phyloP scores from a whole-genome alignment of 2,888 invertebrate genomes.

The Drosophila cracens region DNA sequence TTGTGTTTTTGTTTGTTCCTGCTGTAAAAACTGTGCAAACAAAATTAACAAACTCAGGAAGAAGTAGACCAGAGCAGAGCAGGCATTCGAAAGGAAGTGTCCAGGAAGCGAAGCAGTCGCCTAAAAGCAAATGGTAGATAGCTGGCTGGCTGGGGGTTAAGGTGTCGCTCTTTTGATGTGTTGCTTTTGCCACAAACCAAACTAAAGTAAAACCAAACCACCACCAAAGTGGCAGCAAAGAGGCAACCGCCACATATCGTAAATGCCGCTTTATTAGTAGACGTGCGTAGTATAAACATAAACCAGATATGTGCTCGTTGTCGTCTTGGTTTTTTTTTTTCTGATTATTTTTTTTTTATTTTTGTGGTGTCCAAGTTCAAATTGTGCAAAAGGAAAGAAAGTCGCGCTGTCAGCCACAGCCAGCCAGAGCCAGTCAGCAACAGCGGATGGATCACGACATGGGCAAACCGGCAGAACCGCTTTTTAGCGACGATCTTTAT shows the following conservation, averaged over 20 bases:
- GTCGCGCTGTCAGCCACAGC: slow-evolving; percentile 31
- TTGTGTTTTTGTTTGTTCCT: slow-evolving; percentile 71
- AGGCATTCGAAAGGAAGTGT: slow-evolving; percentile 49
- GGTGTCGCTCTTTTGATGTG: slow-evolving; percentile 19
- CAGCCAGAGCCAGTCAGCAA: slow-evolving; percentile 7
- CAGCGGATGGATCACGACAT: slow-evolving; percentile 66
- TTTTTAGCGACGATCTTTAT: slow-evolving; percentile 56
- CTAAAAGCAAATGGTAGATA: slow-evolving; percentile 43
- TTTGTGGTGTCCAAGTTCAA: slow-evolving; percentile 75
- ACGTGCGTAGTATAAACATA: slow-evolving; percentile 55
- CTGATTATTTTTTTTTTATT: background rate
- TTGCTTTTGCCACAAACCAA: slow-evolving; percentile 7
- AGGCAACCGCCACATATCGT: slow-evolving; percentile 29
- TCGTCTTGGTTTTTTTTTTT: slow-evolving; percentile 12
- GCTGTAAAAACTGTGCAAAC: slow-evolving; percentile 66
- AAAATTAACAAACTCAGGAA: slow-evolving; percentile 43
- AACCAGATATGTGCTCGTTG: slow-evolving; percentile 70
- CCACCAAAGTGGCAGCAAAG: slow-evolving; percentile 24
- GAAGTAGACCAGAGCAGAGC: background rate
- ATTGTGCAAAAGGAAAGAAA: slow-evolving; percentile 76
- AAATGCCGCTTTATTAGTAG: slow-evolving; percentile 66
- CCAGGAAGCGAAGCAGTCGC: slow-evolving; percentile 56
- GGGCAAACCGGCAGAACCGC: slow-evolving; percentile 77
- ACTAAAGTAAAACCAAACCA: slow-evolving; percentile 1
- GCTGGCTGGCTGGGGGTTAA: slow-evolving; percentile 39